phyloP scores from a whole-genome alignment of 2,113 vertebrate species.

The Reinhardtius hippoglossoides region DNA sequence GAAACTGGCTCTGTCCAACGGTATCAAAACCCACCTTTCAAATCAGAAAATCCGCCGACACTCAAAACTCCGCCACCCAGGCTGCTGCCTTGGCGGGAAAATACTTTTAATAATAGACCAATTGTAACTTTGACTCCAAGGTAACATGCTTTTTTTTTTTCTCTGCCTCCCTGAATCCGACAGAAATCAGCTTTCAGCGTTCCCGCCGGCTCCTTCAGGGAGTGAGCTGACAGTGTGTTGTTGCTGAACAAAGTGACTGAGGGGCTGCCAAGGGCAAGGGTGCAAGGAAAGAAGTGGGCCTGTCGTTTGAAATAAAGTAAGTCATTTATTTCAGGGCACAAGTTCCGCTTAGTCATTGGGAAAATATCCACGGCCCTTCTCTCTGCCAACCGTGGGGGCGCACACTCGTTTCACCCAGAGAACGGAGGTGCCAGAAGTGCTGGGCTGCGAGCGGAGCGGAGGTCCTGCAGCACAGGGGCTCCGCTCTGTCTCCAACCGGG shows the following conservation, averaged over 20 bases:
- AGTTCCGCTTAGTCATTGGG: constrained; percentile 65
- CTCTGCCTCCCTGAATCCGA: constrained; percentile 47
- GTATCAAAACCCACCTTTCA: not conserved
- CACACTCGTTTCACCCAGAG: constrained; percentile 62
- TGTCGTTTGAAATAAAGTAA: constrained; percentile 75
- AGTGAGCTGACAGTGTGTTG: constrained; percentile 35
- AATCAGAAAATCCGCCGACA: not conserved
- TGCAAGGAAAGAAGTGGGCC: constrained; percentile 62
- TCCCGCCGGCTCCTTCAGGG: constrained; percentile 46
- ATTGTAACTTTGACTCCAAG: constrained; percentile 12
- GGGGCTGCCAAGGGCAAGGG: not conserved
- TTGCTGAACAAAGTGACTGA: constrained; percentile 49
- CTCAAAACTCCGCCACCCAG: constrained; percentile 7
- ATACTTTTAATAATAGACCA: constrained; percentile 18
- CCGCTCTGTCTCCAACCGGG: constrained; percentile 39
- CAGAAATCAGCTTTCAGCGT: constrained; percentile 46
- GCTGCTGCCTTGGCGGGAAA: not conserved
- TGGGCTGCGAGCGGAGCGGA: constrained; percentile 27
- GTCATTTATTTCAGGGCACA: constrained; percentile 69
- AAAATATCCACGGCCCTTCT: constrained; percentile 64
- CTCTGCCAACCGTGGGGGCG: constrained; percentile 57
- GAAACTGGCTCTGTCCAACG: not conserved
- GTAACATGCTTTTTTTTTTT: constrained; percentile 22
- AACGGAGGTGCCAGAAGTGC: constrained; percentile 47
- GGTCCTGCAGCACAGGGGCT: constrained; percentile 52